Evolutionary conservation across 2,888 invertebrate genomes (phyloP), one percentile per base, ranked within the genome.

Genomic region (Ochropleura leucogaster): DNA sequence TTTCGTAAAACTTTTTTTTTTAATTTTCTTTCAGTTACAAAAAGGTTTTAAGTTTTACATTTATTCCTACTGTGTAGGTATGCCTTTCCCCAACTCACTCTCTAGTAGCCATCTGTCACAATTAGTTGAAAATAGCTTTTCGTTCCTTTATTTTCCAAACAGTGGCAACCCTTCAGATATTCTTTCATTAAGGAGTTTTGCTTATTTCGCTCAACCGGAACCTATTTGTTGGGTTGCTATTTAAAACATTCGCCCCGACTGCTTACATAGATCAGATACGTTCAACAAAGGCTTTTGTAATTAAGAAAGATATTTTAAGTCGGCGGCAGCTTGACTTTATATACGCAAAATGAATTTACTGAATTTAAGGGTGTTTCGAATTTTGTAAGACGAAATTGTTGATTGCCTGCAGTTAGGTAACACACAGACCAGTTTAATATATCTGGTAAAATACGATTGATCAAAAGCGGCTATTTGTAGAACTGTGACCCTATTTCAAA

Each of bases 181-280:
- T 90, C 91, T 92, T 94, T 93, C 93, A 95, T 95, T 95, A 95
- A 93, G 92, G 92, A 94, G 94, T 94, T 94, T 92, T 91, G 92
- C 94, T 93, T 93, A 94, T 94, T 94, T 93, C 92, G 90, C 92
- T 93, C 92, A 92, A 94, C 93, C 95, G 95, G 94, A 95, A 95
- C 94, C 91, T 95, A 95, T 96, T 96, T 94, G 96, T 95, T 94
- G 94, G 94, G 95, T 92, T 92, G 95, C 95, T 95, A 95, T 96
- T 96, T 96, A 95, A 96, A 95, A 94, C 95, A 95, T 96, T 95
- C 94, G 92, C 95, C 94, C 94, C 94, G 94, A 94, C 95, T 94
- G 94, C 94, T 96, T 95, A 96, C 96, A 96, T 96, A 96, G 96
- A 96, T 96, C 96, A 96, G 96, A 96, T 96, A 96, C 96, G 95